Evolutionary conservation across 2,888 invertebrate species (phyloP), one percentile per base, ranked within the genome.

Genomic region (Limnephilus rhombicus): DNA sequence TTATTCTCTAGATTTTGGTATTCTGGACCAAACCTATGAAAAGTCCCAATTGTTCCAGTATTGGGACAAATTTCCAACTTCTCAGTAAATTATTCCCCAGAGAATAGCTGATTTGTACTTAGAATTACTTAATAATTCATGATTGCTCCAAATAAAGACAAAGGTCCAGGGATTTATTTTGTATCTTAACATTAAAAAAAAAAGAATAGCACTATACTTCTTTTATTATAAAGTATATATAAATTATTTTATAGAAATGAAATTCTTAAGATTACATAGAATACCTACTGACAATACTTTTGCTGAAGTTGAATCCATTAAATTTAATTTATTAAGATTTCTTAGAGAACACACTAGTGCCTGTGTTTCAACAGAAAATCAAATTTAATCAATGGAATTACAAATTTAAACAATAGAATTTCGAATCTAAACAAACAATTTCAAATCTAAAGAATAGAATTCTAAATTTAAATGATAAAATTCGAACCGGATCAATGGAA

Each of bases 151-250:
- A 68, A 24, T 68, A 68, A 68, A 68, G 9, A 45, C 9, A 2
- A 68, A 24, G 68, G 68, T 68, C 68, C n/a, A 68, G 24, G 68
- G 68, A n/a, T n/a, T 68, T 68, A 68, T 68, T 53, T 53, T 53
- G n/a, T n/a, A 68, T 68, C 24, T 68, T 68, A 68, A 68, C 18
- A 68, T 18, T 68, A 68, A 45, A 86, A 86, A 85, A 31, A 86
- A 86, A 86, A 86, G 85, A 86, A 53, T 29, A 87, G 87, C 68
- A 34, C 87, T 87, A 68, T 87, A 68, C 87, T 87, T 87, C 31
- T 87, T 87, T 87, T 87, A 87, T 87, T 87, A 87, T 34, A 87
- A 87, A 87, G 87, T 87, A 87, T 87, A 68, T 87, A 87, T 87
- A 87, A 87, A 87, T 87, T 68, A 87, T 87, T 87, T 53, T 68